Base-by-base conservation (phyloP, 2,113 vertebrate genomes). In the Charina bottae region DNA sequence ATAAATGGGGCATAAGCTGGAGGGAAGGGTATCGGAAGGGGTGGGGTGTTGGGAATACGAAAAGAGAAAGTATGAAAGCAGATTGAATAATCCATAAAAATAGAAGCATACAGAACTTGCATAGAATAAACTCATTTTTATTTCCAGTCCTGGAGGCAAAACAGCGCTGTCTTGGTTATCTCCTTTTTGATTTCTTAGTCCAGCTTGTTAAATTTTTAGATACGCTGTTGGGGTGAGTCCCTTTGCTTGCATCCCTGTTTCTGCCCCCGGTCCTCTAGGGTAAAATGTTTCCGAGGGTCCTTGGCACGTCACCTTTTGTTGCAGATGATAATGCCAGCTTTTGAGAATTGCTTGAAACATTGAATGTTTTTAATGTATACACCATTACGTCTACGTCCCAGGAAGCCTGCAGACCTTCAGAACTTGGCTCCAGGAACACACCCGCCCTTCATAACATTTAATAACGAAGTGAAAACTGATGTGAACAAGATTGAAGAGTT, bases 401-500 rank as follows among this genome's bases (percentile, higher is more conserved):
- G 99, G 97, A 99, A 99, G 96, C 99, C 99, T 84, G 99, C 99
- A 60, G 99, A 99, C 95, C 98, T 99, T 87, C 99, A 99, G 96
- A 99, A 99, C 94, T 97, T 99, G 97, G 99, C 99, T 95, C 99
- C 99, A 0, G 99, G 99, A 95, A 99, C 99, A 23, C 99, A 99
- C 96, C 99, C 99, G 0, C 99, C 99, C 90, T 99, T 99, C 97
- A 98, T 99, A 96, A 99, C 99, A 46, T 99, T 98, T 96, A 99
- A 99, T 9, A 98, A 98, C 21, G 99, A 99, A 94, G 99, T 99
- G 96, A 99, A 98, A 97, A 99, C 99, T 0, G 99, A 99, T 59
- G 99, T 99, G 93, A 99, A 99, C 97, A 99, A 99, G 97, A 99
- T 99, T 68, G 99, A 99, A 95, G 99, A 99, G 97, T 99, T 99